Conservation (phyloP, 2,888 invertebrate species). For the Gortyna flavago region DNA sequence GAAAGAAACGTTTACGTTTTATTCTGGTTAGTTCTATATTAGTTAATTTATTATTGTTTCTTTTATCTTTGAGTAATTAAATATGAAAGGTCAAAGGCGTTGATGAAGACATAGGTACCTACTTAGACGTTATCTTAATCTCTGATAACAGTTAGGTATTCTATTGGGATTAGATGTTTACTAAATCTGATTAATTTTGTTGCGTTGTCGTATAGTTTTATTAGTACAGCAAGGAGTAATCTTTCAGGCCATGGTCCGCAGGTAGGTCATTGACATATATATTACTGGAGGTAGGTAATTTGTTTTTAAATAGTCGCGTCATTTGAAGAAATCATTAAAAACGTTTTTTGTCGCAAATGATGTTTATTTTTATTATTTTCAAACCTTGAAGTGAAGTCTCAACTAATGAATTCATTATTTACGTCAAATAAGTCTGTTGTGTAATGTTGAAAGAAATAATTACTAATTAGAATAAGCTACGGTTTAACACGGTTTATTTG, state of each 20-base stretch:
- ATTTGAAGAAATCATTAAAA: conserved; percentile 7
- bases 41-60: conserved; percentile 10
- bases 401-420: conserved; percentile 8
- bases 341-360: not conserved
- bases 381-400: not conserved
- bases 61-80: conserved; percentile 55
- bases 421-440: not conserved
- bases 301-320: not conserved
- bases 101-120: conserved; percentile 51
- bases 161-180: conserved; percentile 42
- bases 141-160: conserved; percentile 36
- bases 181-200: conserved; percentile 21
- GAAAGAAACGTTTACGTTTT: not conserved
- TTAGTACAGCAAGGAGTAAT: not conserved
- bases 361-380: not conserved
- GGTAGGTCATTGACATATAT: not conserved
- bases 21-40: conserved; percentile 11
- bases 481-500: conserved; percentile 20
- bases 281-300: too few species aligned
- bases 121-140: conserved; percentile 55
- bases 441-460: not conserved
- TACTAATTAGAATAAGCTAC: conserved; percentile 6
- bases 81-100: conserved; percentile 61
- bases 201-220: not conserved
- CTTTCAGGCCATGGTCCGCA: not conserved